Evolutionary conservation across 2,888 invertebrate species (phyloP), one percentile per base, ranked within the genome.

Genomic region (Dicranocentrus wangi): DNA sequence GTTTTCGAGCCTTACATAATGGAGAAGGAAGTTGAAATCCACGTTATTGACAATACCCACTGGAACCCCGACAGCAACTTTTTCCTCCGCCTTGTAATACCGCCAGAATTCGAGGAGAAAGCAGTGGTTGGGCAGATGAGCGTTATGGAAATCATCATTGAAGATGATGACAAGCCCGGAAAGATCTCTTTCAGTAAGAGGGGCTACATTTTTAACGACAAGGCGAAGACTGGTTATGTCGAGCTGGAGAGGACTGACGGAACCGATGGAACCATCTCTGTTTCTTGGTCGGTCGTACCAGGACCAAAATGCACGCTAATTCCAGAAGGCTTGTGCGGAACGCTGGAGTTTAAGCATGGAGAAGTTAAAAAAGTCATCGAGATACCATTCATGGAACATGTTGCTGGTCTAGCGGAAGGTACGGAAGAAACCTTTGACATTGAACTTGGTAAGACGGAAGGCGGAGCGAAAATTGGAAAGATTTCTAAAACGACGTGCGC

Each of bases 1-100:
- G 17, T 13, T 0, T 75, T 81, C 17, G 73, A 81, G n/a, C 82
- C 84, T 0, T 72, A 72, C 51, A 61, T 69, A 1, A 70, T 47
- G 32, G 68, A 68, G 25, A 27, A 43, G 10, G 51, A 43, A 0
- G 68, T 84, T 0, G 17, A 42, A 0, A 66, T 83, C 2, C 53
- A 73, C 47, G 90, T 92, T 80, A 88, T 92, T 13, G 90, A 91
- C 81, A 91, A 91, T 85, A 90, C 90, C 77, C 90, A 84, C 79
- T 92, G 91, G 91, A 91, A 91, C 87, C 91, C 91, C 0, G 91
- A 91, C 86, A 91, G 91, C 87, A 90, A 91, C 80, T 92, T 92
- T 88, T 91, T 90, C 87, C 89, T 91, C 23, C 90, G 91, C 85
- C 86, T 92, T 75, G 88, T 88, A 7, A 23, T 82, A 1, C 10